Evolutionary conservation across 2,797 vertebrate species (phyloP), one percentile per base, ranked within the genome.

Genomic region (Neostethus bicornis): DNA sequence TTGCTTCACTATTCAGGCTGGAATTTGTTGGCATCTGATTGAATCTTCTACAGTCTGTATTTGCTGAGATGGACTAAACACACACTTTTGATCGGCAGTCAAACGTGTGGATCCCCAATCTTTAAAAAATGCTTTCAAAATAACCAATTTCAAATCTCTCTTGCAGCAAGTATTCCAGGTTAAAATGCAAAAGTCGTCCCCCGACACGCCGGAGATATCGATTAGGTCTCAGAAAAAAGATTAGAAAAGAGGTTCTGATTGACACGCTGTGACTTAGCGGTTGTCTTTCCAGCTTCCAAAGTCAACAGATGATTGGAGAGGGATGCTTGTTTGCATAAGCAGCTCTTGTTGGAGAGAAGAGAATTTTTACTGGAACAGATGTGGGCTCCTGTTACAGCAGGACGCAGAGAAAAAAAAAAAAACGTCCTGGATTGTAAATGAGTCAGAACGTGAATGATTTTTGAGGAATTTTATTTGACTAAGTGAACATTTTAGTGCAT

Each of bases 221-320:
- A 59, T 58, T n/a, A 35, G 42, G 43, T 47, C 16, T 43, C n/a
- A 16, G 52, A 47, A 60, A 23, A 48, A 20, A 51, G 50, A 35
- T 39, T 7, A 51, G 47, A 34, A 2, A 11, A 3, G 29, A 43
- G 2, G 17, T 17, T 34, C 0, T n/a, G 8, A 20, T 7, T 13
- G 35, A 60, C 8, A 1, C 3, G 23, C 29, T 5, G 28, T 34
- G 39, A 37, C 56, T 35, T 25, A 12, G 0, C 37, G 32, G 35
- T 14, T 43, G 21, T 61, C 54, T 51, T 24, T 24, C 8, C 37
- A 46, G 17, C 12, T 23, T 16, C 0, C 24, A 11, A 7, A 19
- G 24, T 58, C 13, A n/a, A 8, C 41, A 28, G 11, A 2, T 42
- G 14, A 20, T 55, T 1, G 12, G 17, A 32, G 21, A 31, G 38